Conservation (phyloP, 2,888 invertebrate genomes). For the Drosophila macrospina region DNA sequence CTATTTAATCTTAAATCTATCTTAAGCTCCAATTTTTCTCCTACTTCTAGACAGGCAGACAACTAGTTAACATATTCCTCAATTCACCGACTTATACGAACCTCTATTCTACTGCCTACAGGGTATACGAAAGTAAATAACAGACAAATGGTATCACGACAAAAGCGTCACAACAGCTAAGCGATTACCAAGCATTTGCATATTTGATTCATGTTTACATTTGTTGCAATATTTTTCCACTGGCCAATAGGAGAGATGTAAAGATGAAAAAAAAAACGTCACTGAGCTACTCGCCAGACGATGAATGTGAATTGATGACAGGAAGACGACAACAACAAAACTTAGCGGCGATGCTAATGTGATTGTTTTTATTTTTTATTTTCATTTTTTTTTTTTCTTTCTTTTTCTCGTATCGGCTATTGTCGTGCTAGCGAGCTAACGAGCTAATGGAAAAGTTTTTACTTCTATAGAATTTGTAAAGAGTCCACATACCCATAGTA, state of each 20-base stretch:
- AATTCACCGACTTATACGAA: background rate
- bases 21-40: background rate
- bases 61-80: background rate
- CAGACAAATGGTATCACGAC: slow-evolving; percentile 15
- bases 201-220: slow-evolving; percentile 62
- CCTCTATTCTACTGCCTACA: background rate
- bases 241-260: slow-evolving; percentile 33
- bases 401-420: slow-evolving; percentile 48
- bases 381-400: slow-evolving; percentile 6
- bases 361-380: slow-evolving; percentile 56
- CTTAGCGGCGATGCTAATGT: slow-evolving; percentile 55
- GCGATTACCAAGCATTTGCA: slow-evolving; percentile 57
- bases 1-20: no score
- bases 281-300: slow-evolving; percentile 39
- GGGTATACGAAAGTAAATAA: slow-evolving; percentile 3
- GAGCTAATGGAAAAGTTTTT: slow-evolving; percentile 80
- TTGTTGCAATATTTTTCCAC: slow-evolving; percentile 66
- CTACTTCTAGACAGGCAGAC: background rate
- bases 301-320: slow-evolving; percentile 65
- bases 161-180: slow-evolving; percentile 15
- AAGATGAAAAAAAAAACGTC: slow-evolving; percentile 52
- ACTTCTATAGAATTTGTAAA: slow-evolving; percentile 51
- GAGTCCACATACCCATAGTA: slow-evolving; percentile 19
- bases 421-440: slow-evolving; percentile 72
- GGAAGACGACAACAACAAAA: slow-evolving; percentile 48